These are phyloP conservation scores for Drosophila repletoides DNA, from an alignment of 1,140 invertebrate genomes.

Conservation along the genomic window DNA sequence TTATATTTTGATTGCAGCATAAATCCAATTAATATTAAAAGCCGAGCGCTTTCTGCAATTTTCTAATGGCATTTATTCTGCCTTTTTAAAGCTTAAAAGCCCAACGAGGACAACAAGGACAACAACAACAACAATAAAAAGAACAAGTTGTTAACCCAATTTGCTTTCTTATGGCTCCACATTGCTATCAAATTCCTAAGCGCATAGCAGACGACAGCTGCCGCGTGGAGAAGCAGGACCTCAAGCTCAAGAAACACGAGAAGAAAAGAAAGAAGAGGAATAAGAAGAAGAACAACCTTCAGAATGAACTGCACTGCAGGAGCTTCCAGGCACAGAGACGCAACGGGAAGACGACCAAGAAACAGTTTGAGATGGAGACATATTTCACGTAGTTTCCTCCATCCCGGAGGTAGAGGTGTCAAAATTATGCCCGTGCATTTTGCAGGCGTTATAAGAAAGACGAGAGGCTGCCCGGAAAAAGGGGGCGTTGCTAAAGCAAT, in stretches of 20 bases:
- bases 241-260: constrained; percentile 9
- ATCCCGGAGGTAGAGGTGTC: constrained; percentile 8
- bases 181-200: constrained; percentile 54
- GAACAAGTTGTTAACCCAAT: constrained; percentile 62
- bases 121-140: neutral
- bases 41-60: constrained; percentile 14
- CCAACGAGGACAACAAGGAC: constrained; percentile 1
- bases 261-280: neutral
- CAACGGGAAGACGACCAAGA: neutral
- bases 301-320: constrained; percentile 57
- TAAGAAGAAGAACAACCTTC: constrained; percentile 18
- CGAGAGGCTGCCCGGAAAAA: neutral
- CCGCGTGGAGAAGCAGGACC: constrained; percentile 10
- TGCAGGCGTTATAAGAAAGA: constrained; percentile 39
- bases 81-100: constrained; percentile 23
- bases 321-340: constrained; percentile 3
- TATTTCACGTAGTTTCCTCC: constrained; percentile 4
- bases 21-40: constrained; percentile 32
- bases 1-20: neutral
- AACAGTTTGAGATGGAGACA: constrained; percentile 13
- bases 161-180: constrained; percentile 49
- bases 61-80: constrained; percentile 34
- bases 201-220: constrained; percentile 25
- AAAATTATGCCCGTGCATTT: constrained; percentile 69
- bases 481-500: constrained; percentile 8